Evolutionary conservation across 2,888 invertebrate species (phyloP).

Genomic region (Pristionchus entomophagus): DNA sequence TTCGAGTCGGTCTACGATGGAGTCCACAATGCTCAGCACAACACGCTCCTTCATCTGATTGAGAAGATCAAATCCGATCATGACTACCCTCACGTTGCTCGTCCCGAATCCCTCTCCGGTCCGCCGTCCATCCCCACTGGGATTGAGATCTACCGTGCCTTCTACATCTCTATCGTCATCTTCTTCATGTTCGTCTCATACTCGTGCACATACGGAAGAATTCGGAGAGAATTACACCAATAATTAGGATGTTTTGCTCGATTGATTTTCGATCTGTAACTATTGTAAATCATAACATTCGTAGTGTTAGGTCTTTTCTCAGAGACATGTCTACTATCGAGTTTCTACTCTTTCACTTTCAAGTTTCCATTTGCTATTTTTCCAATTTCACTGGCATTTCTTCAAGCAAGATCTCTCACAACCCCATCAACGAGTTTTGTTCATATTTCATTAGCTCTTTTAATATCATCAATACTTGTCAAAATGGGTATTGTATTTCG

Average conservation of each 20-base stretch:
- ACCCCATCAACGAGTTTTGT: not conserved
- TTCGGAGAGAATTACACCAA: not conserved
- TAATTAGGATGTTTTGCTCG: too few relatives aligned
- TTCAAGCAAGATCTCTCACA: not conserved
- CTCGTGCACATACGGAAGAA: not conserved
- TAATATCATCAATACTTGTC: not conserved
- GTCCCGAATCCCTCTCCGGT: conserved; percentile 6
- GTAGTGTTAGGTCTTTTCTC: too few relatives aligned
- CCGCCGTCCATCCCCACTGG: not conserved
- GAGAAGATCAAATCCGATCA: not conserved
- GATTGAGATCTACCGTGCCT: not conserved
- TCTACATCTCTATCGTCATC: not conserved
- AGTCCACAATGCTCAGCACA: not conserved
- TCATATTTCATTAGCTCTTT: not conserved
- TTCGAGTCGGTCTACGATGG: conserved; percentile 15
- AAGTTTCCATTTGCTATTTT: not conserved
- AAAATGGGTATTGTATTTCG: too few relatives aligned
- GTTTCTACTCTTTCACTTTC: not conserved
- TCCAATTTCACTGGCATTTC: not conserved
- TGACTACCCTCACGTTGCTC: not conserved
- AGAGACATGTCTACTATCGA: not conserved
- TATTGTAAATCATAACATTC: too few relatives aligned
- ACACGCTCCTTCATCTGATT: not conserved
- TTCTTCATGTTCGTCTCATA: not conserved
- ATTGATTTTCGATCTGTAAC: too few relatives aligned